These are phyloP conservation scores for Coranthus polyacanthus DNA, from an alignment of 2,797 vertebrate genomes.

Conservation along the genomic window DNA sequence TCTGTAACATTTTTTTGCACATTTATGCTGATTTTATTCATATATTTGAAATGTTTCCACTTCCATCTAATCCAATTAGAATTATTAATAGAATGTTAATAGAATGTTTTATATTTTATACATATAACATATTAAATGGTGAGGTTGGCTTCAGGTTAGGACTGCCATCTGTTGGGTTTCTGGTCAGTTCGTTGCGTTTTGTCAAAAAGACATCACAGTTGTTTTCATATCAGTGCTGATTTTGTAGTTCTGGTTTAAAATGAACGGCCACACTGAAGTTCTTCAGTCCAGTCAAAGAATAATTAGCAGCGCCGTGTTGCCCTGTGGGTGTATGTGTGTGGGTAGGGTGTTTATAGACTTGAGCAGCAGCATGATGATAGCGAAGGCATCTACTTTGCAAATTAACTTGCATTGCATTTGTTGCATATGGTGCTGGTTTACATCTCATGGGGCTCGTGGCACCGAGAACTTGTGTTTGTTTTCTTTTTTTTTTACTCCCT, in stretches of 20 bases:
- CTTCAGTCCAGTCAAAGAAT: constrained; percentile 42
- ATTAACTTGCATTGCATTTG: constrained; percentile 53
- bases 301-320: constrained; percentile 58
- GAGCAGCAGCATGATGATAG: constrained; percentile 49
- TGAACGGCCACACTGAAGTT: constrained; percentile 41
- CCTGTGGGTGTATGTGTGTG: constrained; percentile 47
- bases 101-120: too few relatives aligned
- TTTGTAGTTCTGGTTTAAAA: constrained; percentile 37
- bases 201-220: too few relatives aligned
- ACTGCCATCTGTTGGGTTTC: too few relatives aligned
- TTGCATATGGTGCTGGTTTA: constrained; percentile 40
- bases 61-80: too few relatives aligned
- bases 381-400: constrained; percentile 60
- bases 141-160: too few relatives aligned
- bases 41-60: too few relatives aligned
- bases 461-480: constrained; percentile 34
- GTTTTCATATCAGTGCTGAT: too few relatives aligned
- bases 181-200: too few relatives aligned
- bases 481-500: constrained; percentile 20
- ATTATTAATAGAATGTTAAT: too few relatives aligned
- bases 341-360: constrained; percentile 53
- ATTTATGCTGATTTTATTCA: too few relatives aligned
- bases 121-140: too few relatives aligned
- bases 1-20: too few relatives aligned
- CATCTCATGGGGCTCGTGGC: constrained; percentile 46